Conservation (phyloP, 2,113 vertebrate species). For the Athene cunicularia region DNA sequence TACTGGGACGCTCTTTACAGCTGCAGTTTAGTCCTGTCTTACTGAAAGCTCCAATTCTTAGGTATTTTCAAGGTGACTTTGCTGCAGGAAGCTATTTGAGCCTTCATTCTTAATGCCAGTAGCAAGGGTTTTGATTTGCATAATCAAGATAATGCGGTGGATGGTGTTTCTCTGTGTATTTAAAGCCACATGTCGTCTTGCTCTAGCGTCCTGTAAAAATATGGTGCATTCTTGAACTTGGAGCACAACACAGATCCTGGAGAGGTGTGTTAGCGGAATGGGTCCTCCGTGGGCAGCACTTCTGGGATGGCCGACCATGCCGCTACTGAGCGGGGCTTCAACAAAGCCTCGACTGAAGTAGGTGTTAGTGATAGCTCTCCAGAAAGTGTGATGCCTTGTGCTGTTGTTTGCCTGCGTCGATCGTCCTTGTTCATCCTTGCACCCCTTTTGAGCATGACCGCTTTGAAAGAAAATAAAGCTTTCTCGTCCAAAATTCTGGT, state of each 20-base stretch:
- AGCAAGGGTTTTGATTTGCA: neutral
- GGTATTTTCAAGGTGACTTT: neutral
- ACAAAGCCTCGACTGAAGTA: neutral
- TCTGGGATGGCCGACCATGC: neutral
- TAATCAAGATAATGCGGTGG: neutral
- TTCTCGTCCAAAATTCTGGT: neutral
- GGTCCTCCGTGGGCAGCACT: neutral
- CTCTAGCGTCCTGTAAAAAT: neutral
- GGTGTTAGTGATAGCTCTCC: neutral
- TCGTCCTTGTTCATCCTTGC: neutral
- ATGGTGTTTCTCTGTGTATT: neutral
- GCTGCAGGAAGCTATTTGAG: neutral
- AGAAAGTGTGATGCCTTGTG: neutral
- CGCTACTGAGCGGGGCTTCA: neutral
- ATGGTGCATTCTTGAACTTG: accelerated
- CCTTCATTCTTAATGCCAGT: neutral
- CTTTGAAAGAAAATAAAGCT: neutral
- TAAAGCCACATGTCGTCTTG: neutral
- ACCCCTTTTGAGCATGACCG: accelerated
- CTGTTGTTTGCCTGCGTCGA: neutral
- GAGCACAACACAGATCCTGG: accelerated
- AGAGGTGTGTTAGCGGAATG: neutral
- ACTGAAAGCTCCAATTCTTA: neutral
- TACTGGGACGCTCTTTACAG: neutral
- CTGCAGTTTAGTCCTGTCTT: neutral